Evolutionary conservation across 2,888 invertebrate genomes (phyloP).

Genomic region (Eulithis testata): DNA sequence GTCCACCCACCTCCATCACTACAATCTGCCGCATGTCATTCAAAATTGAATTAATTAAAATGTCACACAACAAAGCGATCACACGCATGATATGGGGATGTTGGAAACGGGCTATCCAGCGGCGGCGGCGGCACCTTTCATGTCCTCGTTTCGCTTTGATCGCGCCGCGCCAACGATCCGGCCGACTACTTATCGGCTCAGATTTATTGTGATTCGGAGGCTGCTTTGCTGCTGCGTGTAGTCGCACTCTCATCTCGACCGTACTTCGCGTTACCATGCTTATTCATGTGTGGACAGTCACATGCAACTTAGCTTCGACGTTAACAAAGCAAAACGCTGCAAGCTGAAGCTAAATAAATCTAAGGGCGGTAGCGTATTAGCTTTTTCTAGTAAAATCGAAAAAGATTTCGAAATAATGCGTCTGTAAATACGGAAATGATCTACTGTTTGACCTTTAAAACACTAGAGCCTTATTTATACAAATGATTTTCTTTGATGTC

Average conservation of each 20-base stretch:
- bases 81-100: conserved; percentile 52
- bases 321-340: no score
- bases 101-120: conserved; percentile 63
- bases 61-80: conserved; percentile 54
- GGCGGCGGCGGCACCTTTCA: conserved; percentile 74
- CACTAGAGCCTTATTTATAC: conserved; percentile 3
- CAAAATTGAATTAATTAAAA: conserved; percentile 77
- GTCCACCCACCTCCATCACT: conserved; percentile 60
- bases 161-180: conserved; percentile 81
- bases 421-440: not conserved
- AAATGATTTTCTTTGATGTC: conserved; percentile 15
- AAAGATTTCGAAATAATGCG: not conserved
- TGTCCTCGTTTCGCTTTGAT: conserved; percentile 79
- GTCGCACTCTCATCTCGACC: conserved; percentile 51
- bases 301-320: conserved; percentile 37
- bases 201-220: conserved; percentile 83
- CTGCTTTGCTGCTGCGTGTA: conserved; percentile 65
- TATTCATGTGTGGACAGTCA: conserved; percentile 61
- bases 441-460: conserved; percentile 8
- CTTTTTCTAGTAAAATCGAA: not conserved
- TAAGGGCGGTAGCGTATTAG: no score
- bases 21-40: conserved; percentile 62
- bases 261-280: conserved; percentile 53
- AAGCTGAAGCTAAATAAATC: no score
- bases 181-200: conserved; percentile 83